Evolutionary conservation across 2,888 invertebrate genomes (phyloP).

Genomic region (Phalera bucephala): DNA sequence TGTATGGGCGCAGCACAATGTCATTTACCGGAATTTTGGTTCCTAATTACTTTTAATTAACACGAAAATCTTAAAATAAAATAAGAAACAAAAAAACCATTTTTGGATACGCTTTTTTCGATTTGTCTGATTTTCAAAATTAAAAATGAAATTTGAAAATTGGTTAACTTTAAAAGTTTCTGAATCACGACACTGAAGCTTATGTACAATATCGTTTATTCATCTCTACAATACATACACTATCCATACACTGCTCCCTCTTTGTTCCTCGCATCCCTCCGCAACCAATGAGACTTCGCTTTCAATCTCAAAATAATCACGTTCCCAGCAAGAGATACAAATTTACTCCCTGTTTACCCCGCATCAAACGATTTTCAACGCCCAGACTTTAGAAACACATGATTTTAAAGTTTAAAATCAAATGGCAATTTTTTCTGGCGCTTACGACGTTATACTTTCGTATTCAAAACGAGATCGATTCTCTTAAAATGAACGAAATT

Average conservation of each 20-base stretch:
- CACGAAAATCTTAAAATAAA: too few relatives aligned
- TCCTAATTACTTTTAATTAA: too few relatives aligned
- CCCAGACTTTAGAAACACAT: background rate
- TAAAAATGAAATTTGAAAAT: too few relatives aligned
- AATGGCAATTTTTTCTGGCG: conserved; percentile 18
- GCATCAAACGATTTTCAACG: conserved; percentile 31
- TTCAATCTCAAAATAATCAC: conserved; percentile 62
- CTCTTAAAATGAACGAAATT: conserved; percentile 54
- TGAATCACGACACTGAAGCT: too few relatives aligned
- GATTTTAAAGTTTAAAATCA: conserved; percentile 31
- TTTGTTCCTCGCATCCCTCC: conserved; percentile 30
- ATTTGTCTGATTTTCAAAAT: too few relatives aligned
- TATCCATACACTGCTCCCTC: too few relatives aligned
- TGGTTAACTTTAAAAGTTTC: too few relatives aligned
- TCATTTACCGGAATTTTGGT: too few relatives aligned
- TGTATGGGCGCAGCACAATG: too few relatives aligned
- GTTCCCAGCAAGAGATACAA: conserved; percentile 59
- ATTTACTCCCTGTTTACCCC: conserved; percentile 50
- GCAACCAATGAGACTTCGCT: conserved; percentile 56
- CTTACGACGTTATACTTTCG: conserved; percentile 42
- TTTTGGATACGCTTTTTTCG: too few relatives aligned
- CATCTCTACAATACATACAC: conserved; percentile 4
- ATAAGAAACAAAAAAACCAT: too few relatives aligned
- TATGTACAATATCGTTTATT: too few relatives aligned
- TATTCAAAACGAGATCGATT: conserved; percentile 71